These are phyloP conservation scores for Holothuria scabra DNA, from an alignment of 53 echinoderm and acorn worm species.

Conservation along the genomic window DNA sequence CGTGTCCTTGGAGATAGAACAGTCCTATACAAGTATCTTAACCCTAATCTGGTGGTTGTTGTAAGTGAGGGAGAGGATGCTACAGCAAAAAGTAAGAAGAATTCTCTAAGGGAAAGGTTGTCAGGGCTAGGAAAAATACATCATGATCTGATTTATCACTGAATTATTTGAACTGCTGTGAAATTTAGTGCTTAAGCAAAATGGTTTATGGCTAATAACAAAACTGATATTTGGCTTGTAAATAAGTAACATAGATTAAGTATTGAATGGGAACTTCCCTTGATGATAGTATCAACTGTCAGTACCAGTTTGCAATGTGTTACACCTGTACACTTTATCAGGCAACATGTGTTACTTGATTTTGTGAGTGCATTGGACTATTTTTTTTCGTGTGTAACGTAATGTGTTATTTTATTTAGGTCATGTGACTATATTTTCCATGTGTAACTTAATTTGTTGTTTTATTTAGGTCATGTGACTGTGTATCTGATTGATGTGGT, in stretches of 20 bases:
- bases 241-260: too few relatives aligned
- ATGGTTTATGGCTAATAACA: background rate
- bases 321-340: too few relatives aligned
- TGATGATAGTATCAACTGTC: too few relatives aligned
- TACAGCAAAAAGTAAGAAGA: slow-evolving; percentile 72
- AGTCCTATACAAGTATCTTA: slow-evolving; percentile 96
- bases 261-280: too few relatives aligned
- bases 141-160: too few relatives aligned
- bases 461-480: slow-evolving; percentile 71
- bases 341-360: too few relatives aligned
- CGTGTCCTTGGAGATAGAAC: slow-evolving; percentile 93
- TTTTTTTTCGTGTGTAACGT: background rate
- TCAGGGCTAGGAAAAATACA: too few relatives aligned
- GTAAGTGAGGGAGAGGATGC: slow-evolving; percentile 87
- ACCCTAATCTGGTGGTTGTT: slow-evolving; percentile 92
- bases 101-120: too few relatives aligned
- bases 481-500: slow-evolving; percentile 93
- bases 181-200: background rate
- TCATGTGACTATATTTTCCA: too few relatives aligned
- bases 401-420: slow-evolving; percentile 47
- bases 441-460: background rate
- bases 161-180: background rate
- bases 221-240: too few relatives aligned
- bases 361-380: too few relatives aligned
- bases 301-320: too few relatives aligned